These are phyloP conservation scores for Aepyceros melampus DNA, from an alignment of 2,113 vertebrate species.

Conservation along the genomic window DNA sequence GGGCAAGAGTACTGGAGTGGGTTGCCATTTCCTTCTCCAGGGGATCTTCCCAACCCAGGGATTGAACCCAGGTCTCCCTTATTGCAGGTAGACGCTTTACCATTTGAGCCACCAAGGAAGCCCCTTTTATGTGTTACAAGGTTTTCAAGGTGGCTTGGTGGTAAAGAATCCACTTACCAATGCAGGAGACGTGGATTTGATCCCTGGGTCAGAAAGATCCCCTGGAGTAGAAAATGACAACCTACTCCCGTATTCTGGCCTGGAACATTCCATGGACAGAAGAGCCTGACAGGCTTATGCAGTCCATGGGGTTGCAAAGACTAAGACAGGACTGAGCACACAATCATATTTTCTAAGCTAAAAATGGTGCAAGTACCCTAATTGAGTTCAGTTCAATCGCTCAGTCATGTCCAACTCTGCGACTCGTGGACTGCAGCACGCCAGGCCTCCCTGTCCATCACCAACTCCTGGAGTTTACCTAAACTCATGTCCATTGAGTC, in stretches of 20 bases:
- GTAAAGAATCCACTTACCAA: not conserved
- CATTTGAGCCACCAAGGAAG: no score
- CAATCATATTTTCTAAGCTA: not conserved
- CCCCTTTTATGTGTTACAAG: not conserved
- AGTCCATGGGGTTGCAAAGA: not conserved
- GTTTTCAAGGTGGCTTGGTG: not conserved
- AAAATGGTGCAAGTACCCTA: not conserved
- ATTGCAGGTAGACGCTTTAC: no score
- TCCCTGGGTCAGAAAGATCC: not conserved
- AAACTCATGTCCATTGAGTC: not conserved
- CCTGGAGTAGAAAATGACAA: not conserved
- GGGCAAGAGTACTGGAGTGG: no score
- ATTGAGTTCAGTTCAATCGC: not conserved
- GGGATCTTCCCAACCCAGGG: no score
- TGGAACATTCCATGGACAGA: not conserved
- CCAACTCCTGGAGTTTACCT: not conserved
- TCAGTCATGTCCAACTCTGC: rapidly evolving
- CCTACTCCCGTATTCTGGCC: not conserved
- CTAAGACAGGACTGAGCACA: not conserved
- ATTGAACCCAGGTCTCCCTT: no score
- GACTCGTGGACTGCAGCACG: not conserved
- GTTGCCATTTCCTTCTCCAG: no score
- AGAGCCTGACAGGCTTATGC: not conserved
- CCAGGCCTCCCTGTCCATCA: not conserved
- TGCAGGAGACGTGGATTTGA: not conserved